Percentiles rank a stretch among this genome's conserved stretches.
These are phyloP conservation scores for Drosophila miranda DNA, from an alignment of 1,140 invertebrate species.

Conservation along the genomic window DNA sequence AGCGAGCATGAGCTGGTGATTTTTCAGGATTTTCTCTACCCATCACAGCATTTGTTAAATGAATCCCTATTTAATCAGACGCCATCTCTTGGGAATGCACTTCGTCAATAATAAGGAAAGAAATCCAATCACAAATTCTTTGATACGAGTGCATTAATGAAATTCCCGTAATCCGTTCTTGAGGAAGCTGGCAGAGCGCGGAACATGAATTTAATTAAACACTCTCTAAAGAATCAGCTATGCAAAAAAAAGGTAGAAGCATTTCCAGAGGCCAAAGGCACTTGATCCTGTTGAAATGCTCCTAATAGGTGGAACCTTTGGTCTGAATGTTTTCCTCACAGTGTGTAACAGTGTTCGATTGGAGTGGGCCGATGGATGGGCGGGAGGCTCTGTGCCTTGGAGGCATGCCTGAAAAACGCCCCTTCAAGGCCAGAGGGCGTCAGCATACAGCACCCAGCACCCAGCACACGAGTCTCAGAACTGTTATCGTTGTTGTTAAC, in stretches of 20 bases:
- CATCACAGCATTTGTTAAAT: too few species aligned
- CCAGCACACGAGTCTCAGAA: constrained; percentile 38
- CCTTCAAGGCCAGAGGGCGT: constrained; percentile 11
- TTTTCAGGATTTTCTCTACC: neutral
- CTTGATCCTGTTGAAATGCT: neutral
- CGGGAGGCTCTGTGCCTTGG: constrained; percentile 19
- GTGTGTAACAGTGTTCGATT: constrained; percentile 19
- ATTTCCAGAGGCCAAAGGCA: too few species aligned
- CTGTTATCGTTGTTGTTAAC: constrained; percentile 43
- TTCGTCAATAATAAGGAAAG: too few species aligned
- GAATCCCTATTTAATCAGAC: too few species aligned
- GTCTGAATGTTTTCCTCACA: constrained; percentile 11
- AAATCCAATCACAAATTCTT: neutral
- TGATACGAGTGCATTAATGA: neutral
- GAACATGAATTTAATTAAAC: constrained; percentile 2
- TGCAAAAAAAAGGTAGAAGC: neutral
- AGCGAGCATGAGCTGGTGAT: neutral
- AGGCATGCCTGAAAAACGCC: constrained; percentile 14
- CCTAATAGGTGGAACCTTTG: constrained; percentile 12
- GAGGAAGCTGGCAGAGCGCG: too few species aligned
- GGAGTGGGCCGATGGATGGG: constrained; percentile 7
- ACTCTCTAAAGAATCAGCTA: neutral
- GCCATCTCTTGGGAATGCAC: too few species aligned
- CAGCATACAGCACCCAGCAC: constrained; percentile 24
- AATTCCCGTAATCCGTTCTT: too few species aligned